Percentiles rank a stretch among this genome's conserved stretches.
These are phyloP conservation scores for Thecocarcelia acutangulata DNA, from an alignment of 2,888 invertebrate species.

Conservation along the genomic window DNA sequence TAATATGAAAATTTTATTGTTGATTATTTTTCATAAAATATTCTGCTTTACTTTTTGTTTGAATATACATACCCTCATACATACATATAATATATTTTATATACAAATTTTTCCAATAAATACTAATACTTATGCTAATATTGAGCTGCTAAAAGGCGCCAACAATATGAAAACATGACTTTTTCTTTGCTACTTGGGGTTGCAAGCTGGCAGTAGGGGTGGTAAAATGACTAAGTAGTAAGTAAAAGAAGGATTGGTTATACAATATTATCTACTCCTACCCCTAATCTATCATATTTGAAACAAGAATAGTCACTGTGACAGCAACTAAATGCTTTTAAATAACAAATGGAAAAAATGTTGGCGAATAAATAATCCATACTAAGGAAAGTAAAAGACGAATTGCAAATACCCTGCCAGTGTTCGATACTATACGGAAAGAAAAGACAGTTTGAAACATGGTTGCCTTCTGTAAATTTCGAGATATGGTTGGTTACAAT, in stretches of 20 bases:
- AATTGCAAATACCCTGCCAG: constrained; percentile 22
- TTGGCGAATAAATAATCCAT: constrained; percentile 27
- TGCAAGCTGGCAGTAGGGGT: background rate
- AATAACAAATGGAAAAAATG: constrained; percentile 10
- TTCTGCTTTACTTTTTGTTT: background rate
- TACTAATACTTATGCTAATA: constrained; percentile 17
- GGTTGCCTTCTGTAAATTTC: too few relatives aligned
- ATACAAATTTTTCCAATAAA: constrained; percentile 59
- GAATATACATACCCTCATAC: too few relatives aligned
- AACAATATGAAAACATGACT: constrained; percentile 51
- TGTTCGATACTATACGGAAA: background rate
- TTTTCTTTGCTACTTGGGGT: background rate
- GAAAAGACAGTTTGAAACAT: too few relatives aligned
- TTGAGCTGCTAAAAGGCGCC: constrained; percentile 47
- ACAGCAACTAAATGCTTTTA: constrained; percentile 30
- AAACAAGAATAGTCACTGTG: background rate
- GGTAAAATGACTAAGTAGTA: constrained; percentile 6
- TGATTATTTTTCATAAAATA: constrained; percentile 59
- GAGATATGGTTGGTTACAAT: too few relatives aligned
- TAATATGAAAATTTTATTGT: constrained; percentile 39
- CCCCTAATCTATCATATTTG: background rate
- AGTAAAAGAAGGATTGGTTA: constrained; percentile 25
- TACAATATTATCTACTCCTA: constrained; percentile 14
- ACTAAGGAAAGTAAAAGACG: background rate
- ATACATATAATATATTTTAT: background rate